Conservation (phyloP, 2,797 vertebrate genomes). For the Crypturellus tataupa region DNA sequence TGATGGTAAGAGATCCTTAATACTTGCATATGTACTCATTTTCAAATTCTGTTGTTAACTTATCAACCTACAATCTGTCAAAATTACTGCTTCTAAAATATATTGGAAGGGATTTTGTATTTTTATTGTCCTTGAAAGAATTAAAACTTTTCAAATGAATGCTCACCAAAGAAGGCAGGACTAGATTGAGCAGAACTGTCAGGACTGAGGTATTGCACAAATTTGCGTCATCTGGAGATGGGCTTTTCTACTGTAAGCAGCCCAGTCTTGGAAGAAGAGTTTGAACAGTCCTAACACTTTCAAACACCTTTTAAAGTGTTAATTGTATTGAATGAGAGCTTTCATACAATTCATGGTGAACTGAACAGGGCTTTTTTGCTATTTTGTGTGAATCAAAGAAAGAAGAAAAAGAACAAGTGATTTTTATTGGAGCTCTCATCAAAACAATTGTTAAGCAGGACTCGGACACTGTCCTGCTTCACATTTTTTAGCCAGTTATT, state of each 20-base stretch:
- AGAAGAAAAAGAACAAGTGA: neutral
- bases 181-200: neutral
- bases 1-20: neutral
- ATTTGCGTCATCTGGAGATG: neutral
- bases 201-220: neutral
- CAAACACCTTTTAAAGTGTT: neutral
- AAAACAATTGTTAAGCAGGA: neutral
- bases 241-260: neutral
- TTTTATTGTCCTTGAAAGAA: neutral
- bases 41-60: neutral
- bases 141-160: neutral
- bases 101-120: neutral
- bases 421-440: neutral
- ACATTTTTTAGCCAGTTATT: neutral
- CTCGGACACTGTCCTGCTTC: neutral
- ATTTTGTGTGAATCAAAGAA: conserved; percentile 11
- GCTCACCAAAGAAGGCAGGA: neutral
- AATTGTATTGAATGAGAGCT: neutral
- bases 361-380: neutral
- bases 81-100: no score
- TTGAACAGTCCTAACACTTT: neutral
- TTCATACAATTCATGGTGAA: neutral
- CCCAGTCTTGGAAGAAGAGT: neutral
- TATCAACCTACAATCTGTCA: neutral
- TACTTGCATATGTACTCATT: neutral